Evolutionary conservation across 2,888 invertebrate species (phyloP).

Genomic region (Chymomyza caudatula): DNA sequence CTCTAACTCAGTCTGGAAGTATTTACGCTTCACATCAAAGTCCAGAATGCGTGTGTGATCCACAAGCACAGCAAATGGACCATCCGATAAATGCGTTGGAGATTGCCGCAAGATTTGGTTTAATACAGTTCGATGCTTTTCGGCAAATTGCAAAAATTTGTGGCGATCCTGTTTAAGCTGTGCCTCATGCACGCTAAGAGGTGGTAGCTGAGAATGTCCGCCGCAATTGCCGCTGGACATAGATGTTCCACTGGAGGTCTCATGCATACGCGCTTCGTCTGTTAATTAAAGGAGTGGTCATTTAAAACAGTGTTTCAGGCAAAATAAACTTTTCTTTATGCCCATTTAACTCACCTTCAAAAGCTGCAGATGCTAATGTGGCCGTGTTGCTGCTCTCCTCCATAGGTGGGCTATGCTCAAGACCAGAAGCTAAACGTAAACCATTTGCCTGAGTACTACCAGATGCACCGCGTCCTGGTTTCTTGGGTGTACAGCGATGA

Average conservation of each 20-base stretch:
- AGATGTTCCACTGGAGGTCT: conserved; percentile 18
- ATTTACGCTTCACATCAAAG: conserved; percentile 92
- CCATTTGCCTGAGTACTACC: neutral
- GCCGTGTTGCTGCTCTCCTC: conserved; percentile 34
- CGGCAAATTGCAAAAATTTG: conserved; percentile 86
- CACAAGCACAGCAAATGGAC: conserved; percentile 91
- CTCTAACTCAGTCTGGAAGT: conserved; percentile 92
- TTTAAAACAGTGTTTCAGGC: neutral
- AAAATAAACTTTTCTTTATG: neutral
- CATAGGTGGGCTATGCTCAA: conserved; percentile 27
- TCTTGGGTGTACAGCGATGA: conserved; percentile 70
- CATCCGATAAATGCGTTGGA: conserved; percentile 87
- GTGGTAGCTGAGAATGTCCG: conserved; percentile 2
- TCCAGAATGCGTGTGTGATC: conserved; percentile 92
- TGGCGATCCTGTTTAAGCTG: conserved; percentile 81
- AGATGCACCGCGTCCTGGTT: conserved; percentile 31
- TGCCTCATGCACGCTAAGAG: conserved; percentile 33
- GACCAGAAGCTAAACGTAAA: neutral
- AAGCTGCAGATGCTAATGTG: conserved; percentile 26
- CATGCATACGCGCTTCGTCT: conserved; percentile 53
- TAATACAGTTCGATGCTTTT: conserved; percentile 91
- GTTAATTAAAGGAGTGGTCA: neutral
- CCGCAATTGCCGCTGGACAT: neutral
- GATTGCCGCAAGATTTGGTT: conserved; percentile 93
- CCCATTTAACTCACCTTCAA: conserved; percentile 35